Conservation (phyloP, 2,888 invertebrate species). For the Hemithea aestivaria region DNA sequence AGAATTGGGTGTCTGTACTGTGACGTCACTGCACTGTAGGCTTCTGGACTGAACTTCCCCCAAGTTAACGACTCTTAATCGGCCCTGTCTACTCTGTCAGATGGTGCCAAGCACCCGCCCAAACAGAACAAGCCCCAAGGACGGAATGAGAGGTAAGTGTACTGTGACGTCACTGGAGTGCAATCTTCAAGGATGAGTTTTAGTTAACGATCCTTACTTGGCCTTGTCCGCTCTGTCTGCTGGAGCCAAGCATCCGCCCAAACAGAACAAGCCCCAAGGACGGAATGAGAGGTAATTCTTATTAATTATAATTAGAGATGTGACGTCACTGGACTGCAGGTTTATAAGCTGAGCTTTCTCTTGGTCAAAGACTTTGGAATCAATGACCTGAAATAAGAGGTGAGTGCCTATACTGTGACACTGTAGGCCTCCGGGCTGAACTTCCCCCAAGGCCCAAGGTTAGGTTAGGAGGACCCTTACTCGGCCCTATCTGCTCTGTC, state of each 20-base stretch:
- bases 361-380: too few species aligned
- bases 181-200: too few species aligned
- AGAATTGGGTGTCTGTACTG: too few species aligned
- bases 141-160: conserved; percentile 56
- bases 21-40: too few species aligned
- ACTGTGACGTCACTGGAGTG: too few species aligned
- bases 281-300: conserved; percentile 57
- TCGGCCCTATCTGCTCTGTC: conserved; percentile 65
- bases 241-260: conserved; percentile 57
- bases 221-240: conserved; percentile 63
- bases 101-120: conserved; percentile 56
- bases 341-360: too few species aligned
- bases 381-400: too few species aligned
- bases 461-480: conserved; percentile 71
- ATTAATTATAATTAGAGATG: too few species aligned
- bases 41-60: conserved; percentile 86
- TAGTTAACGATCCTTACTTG: conserved; percentile 70
- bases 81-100: conserved; percentile 61
- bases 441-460: conserved; percentile 84
- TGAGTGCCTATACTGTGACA: too few species aligned
- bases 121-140: conserved; percentile 53
- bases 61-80: conserved; percentile 78
- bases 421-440: conserved; percentile 89
- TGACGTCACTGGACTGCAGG: too few species aligned
- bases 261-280: conserved; percentile 50